Percentiles rank a stretch among this genome's conserved stretches.
Conservation (phyloP, 2,113 vertebrate species). For the Sclerurus mexicanus region DNA sequence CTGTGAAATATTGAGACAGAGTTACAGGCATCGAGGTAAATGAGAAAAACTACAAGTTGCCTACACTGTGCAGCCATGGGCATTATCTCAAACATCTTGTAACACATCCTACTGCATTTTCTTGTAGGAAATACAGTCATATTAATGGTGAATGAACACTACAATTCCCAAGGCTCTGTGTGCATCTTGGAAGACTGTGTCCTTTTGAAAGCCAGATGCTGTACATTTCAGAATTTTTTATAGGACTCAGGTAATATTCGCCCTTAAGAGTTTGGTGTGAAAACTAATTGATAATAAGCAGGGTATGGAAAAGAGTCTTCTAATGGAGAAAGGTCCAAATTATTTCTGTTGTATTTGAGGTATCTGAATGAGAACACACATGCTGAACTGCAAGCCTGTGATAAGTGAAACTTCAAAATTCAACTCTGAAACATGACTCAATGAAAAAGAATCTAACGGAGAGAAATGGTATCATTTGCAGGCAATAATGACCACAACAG, state of each 20-base stretch:
- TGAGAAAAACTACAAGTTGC: background rate
- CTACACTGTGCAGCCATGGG: background rate
- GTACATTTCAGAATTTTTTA: background rate
- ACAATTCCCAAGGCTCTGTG: background rate
- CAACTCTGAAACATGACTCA: background rate
- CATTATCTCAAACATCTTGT: background rate
- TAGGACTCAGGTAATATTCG: accelerated
- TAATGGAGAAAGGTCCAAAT: background rate
- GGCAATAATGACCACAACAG: background rate
- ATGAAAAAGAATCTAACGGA: background rate
- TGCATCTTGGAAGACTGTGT: background rate
- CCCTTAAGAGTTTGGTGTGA: background rate
- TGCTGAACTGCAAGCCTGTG: background rate
- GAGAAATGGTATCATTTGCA: background rate
- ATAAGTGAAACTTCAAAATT: background rate
- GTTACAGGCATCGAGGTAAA: accelerated
- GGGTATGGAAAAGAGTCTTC: background rate
- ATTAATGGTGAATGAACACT: background rate
- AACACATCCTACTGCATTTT: background rate
- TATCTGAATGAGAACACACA: background rate
- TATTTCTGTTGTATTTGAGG: background rate
- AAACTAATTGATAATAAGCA: background rate
- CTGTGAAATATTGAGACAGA: background rate
- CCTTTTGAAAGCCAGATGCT: background rate
- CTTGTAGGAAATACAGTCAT: background rate